Evolutionary conservation across 2,888 invertebrate species (phyloP).

Genomic region (Nowickia ferox): DNA sequence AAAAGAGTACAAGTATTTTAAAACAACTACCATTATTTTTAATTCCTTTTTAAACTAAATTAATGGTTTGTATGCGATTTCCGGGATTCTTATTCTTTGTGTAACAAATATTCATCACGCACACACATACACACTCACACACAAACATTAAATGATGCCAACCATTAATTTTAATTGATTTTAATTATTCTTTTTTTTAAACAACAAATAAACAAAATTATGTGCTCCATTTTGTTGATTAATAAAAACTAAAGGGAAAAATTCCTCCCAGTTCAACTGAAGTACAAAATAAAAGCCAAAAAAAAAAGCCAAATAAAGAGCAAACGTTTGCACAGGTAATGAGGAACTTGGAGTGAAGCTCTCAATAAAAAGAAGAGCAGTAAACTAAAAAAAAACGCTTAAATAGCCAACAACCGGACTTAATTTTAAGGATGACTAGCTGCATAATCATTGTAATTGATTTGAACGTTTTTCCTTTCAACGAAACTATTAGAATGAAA

Average conservation of each 20-base stretch:
- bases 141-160: conserved; percentile 15
- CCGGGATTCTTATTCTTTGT: conserved; percentile 48
- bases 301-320: not conserved
- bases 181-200: conserved; percentile 55
- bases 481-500: conserved; percentile 45
- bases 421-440: conserved; percentile 39
- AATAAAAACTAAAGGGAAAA: conserved; percentile 49
- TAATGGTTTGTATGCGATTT: conserved; percentile 51
- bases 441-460: conserved; percentile 10
- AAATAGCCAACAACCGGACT: conserved; percentile 28
- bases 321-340: not conserved
- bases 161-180: conserved; percentile 68
- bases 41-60: conserved; percentile 41
- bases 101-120: not conserved
- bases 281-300: conserved; percentile 38
- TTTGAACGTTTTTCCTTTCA: conserved; percentile 28
- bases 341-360: not conserved
- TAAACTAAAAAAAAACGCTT: conserved; percentile 5
- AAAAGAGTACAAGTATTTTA: conserved; percentile 4
- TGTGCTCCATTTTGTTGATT: conserved; percentile 49
- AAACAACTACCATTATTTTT: conserved; percentile 42
- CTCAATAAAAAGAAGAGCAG: conserved; percentile 1
- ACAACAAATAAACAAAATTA: conserved; percentile 46
- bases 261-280: not conserved
- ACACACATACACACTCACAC: too few relatives aligned